These are phyloP conservation scores for Dicrurus megarhynchus DNA, from an alignment of 2,113 vertebrate species.

Conservation along the genomic window DNA sequence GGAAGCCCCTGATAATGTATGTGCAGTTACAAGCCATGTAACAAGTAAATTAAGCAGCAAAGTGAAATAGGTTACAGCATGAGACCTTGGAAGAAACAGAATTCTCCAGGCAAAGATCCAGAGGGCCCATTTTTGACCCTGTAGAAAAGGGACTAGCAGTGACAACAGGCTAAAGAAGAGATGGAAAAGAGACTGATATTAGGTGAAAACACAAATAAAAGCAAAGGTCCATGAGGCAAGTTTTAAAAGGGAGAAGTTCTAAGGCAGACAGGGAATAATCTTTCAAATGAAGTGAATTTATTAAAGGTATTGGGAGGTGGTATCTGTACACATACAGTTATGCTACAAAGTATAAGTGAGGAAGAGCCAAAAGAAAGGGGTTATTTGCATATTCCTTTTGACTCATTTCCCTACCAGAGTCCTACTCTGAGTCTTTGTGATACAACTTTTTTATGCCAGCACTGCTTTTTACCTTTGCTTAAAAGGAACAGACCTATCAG, in stretches of 20 bases:
- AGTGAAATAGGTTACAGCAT: background rate
- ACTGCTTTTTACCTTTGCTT: background rate
- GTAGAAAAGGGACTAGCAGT: background rate
- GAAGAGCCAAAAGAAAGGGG: background rate
- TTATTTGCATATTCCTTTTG: conserved; percentile 13
- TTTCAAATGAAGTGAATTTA: background rate
- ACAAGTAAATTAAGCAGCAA: background rate
- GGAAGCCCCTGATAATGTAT: background rate
- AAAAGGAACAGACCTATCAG: background rate
- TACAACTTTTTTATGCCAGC: background rate
- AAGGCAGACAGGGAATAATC: background rate
- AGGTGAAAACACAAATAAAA: background rate
- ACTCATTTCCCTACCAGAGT: background rate
- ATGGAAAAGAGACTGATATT: background rate
- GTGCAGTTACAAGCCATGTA: background rate
- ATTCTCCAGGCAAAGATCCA: background rate
- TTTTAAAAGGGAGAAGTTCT: conserved; percentile 23
- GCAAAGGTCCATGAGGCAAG: background rate
- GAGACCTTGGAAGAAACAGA: background rate
- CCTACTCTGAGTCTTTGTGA: background rate
- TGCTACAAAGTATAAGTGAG: background rate
- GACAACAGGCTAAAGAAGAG: background rate
- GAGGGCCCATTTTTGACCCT: background rate
- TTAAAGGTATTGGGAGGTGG: background rate
- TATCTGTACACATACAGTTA: background rate